Evolutionary conservation across 2,797 vertebrate genomes (phyloP).

Genomic region (Anisognathus igniventris): DNA sequence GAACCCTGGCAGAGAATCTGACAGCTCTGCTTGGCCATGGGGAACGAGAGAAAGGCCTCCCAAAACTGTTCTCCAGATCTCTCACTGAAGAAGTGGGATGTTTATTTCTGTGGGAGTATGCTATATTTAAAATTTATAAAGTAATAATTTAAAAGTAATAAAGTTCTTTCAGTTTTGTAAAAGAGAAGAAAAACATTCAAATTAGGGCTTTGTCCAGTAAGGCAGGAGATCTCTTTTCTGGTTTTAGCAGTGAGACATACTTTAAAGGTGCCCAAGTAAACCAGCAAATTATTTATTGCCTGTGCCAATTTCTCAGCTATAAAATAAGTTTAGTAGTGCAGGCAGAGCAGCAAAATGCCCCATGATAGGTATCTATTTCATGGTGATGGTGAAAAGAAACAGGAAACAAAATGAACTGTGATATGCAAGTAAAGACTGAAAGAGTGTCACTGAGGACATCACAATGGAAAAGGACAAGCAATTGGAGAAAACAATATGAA

Average conservation of each 20-base stretch:
- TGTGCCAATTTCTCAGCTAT: not conserved
- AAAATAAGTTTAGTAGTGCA: not conserved
- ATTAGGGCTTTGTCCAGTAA: not conserved
- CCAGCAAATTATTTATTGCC: not conserved
- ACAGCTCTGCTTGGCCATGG: rapidly evolving
- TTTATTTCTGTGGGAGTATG: not conserved
- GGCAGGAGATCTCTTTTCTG: not conserved
- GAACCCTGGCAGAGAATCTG: not conserved
- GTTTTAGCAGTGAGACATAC: not conserved
- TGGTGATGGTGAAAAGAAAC: not conserved
- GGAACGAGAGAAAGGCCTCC: not conserved
- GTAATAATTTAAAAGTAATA: not conserved
- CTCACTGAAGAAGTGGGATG: not conserved
- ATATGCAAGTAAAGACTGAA: not conserved
- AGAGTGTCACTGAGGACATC: not conserved
- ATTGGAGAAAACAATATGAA: not conserved
- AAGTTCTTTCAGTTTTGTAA: not conserved
- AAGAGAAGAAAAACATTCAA: not conserved
- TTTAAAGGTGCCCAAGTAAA: not conserved
- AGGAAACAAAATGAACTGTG: not conserved
- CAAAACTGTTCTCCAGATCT: not conserved
- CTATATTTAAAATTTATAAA: not conserved
- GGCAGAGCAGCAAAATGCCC: not conserved
- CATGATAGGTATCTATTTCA: not conserved
- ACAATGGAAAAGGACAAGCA: not conserved